These are phyloP conservation scores for Eristalis tenax DNA, from an alignment of 2,888 invertebrate genomes.

Conservation along the genomic window DNA sequence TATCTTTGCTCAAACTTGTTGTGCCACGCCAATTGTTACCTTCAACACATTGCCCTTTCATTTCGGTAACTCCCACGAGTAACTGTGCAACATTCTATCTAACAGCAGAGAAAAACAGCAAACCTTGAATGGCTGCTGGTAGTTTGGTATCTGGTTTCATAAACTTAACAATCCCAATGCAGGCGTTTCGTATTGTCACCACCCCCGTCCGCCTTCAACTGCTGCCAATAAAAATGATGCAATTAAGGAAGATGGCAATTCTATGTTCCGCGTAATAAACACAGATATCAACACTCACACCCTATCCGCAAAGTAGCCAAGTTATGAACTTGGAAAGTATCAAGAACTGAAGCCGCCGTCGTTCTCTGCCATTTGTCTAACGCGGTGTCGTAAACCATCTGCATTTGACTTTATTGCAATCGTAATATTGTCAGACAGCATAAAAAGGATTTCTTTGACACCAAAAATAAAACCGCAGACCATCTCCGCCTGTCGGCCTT, in stretches of 20 bases:
- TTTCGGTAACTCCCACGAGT: neutral
- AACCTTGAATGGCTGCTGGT: constrained; percentile 8
- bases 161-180: constrained; percentile 3
- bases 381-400: constrained; percentile 67
- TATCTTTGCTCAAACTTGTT: neutral
- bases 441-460: constrained; percentile 60
- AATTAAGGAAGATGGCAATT: constrained; percentile 64
- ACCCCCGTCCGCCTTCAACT: neutral
- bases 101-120: neutral
- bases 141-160: constrained; percentile 10
- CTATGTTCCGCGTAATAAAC: constrained; percentile 60
- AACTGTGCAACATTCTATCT: neutral
- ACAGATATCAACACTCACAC: constrained; percentile 50
- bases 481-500: neutral
- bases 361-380: constrained; percentile 50
- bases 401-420: constrained; percentile 69
- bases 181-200: neutral
- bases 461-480: constrained; percentile 2
- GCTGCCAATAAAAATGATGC: constrained; percentile 45
- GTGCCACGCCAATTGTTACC: neutral
- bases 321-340: constrained; percentile 59
- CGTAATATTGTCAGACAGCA: constrained; percentile 68
- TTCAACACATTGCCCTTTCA: neutral
- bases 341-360: constrained; percentile 21
- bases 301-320: constrained; percentile 34